Conservation (phyloP, 2,797 vertebrate genomes). For the Acomys russatus region DNA sequence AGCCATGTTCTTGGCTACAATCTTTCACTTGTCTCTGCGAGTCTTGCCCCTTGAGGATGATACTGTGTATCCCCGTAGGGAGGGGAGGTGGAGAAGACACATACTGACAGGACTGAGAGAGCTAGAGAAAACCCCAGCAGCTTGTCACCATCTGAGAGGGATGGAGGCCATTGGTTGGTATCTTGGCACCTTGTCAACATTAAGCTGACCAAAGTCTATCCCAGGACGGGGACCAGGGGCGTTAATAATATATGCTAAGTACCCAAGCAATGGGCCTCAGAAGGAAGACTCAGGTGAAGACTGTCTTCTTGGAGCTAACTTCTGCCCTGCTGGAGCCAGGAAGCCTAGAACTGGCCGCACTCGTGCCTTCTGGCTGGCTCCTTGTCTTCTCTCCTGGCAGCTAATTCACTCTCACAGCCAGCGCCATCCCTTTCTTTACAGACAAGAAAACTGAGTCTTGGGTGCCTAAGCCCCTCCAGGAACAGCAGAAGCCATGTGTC, state of each 20-base stretch:
- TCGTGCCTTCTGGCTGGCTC: background rate
- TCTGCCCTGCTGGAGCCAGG: background rate
- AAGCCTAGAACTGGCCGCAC: accelerated
- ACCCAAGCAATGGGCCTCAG: background rate
- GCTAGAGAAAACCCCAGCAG: background rate
- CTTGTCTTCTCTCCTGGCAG: background rate
- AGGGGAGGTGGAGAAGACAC: background rate
- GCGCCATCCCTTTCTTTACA: background rate
- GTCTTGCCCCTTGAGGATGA: background rate
- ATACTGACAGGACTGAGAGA: background rate
- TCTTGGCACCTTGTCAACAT: background rate
- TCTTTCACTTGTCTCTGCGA: background rate
- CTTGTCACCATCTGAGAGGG: background rate
- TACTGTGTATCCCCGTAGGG: too few relatives aligned
- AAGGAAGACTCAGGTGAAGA: background rate
- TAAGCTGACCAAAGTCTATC: background rate
- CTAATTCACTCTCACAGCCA: background rate
- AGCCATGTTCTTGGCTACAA: background rate
- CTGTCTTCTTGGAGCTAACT: accelerated
- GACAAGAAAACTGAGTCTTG: background rate
- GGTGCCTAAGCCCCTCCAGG: background rate
- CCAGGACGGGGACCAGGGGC: accelerated
- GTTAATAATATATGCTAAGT: background rate
- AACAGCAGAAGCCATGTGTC: too few relatives aligned
- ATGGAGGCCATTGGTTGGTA: accelerated